Evolutionary conservation across 2,888 invertebrate species (phyloP).

Genomic region (Plebejus argus): DNA sequence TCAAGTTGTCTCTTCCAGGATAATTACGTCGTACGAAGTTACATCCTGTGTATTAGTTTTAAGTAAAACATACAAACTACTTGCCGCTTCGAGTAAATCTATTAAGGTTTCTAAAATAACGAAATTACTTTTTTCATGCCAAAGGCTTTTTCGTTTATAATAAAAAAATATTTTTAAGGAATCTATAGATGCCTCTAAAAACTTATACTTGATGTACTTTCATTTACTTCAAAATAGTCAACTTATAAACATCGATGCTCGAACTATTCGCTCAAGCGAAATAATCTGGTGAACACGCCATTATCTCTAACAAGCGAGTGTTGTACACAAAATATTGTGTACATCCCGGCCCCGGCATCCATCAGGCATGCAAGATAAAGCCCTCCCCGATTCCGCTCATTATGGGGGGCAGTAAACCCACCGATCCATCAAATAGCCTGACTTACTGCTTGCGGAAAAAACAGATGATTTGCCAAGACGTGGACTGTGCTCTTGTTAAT

Average conservation of each 20-base stretch:
- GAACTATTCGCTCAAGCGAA: conserved; percentile 20
- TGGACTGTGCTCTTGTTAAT: conserved; percentile 17
- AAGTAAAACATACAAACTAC: background rate
- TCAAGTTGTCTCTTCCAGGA: conserved; percentile 14
- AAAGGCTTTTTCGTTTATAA: background rate
- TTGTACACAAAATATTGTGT: conserved; percentile 30
- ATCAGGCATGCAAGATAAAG: conserved; percentile 48
- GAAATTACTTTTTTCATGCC: background rate
- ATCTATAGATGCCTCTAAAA: no score
- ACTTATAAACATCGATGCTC: background rate
- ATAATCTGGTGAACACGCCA: conserved; percentile 28
- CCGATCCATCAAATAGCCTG: conserved; percentile 56
- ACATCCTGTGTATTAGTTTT: conserved; percentile 9
- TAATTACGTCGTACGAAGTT: conserved; percentile 13
- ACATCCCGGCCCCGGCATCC: conserved; percentile 46
- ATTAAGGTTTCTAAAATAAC: background rate
- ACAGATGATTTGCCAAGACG: conserved; percentile 40
- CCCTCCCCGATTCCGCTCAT: conserved; percentile 53
- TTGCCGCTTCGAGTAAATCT: background rate
- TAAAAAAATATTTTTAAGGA: no score
- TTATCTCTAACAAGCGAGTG: conserved; percentile 32
- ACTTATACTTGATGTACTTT: background rate
- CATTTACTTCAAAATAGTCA: background rate
- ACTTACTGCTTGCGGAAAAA: conserved; percentile 45
- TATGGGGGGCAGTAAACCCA: conserved; percentile 54